A percentile compares a stretch with the other conserved stretches of the same genome.
Evolutionary conservation across 2,113 vertebrate genomes (phyloP).

Genomic region (Microtus richardsoni): DNA sequence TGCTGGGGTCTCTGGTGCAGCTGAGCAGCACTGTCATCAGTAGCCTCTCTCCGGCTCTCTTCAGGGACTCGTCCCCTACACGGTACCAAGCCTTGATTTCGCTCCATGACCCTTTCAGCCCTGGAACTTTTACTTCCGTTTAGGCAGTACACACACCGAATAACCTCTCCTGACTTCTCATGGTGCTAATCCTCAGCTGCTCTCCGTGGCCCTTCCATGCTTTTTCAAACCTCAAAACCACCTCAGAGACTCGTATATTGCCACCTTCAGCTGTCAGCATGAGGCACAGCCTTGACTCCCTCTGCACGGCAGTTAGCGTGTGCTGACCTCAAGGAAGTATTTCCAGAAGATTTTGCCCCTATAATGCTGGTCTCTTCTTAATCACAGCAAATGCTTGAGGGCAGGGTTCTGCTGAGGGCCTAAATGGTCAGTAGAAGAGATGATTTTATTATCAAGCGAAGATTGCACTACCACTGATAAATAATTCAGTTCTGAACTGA

Average conservation of each 20-base stretch:
- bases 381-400: background rate
- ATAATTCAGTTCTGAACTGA: conserved; percentile 17
- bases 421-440: background rate
- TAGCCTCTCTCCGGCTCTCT: background rate
- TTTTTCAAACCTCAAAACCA: background rate
- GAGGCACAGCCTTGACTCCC: background rate
- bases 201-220: background rate
- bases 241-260: background rate
- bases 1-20: background rate
- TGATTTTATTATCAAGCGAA: conserved; percentile 1
- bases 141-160: background rate
- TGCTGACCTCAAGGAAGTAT: background rate
- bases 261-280: background rate
- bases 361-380: background rate
- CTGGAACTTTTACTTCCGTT: background rate
- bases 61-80: background rate
- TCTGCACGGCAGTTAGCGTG: background rate
- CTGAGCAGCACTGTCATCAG: too few species aligned
- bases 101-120: background rate
- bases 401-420: background rate
- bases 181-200: background rate
- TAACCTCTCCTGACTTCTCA: background rate
- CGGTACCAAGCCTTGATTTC: background rate
- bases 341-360: background rate
- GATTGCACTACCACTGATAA: conserved; percentile 15